Evolutionary conservation across 1,140 invertebrate species (phyloP).

Genomic region (Limonius californicus): DNA sequence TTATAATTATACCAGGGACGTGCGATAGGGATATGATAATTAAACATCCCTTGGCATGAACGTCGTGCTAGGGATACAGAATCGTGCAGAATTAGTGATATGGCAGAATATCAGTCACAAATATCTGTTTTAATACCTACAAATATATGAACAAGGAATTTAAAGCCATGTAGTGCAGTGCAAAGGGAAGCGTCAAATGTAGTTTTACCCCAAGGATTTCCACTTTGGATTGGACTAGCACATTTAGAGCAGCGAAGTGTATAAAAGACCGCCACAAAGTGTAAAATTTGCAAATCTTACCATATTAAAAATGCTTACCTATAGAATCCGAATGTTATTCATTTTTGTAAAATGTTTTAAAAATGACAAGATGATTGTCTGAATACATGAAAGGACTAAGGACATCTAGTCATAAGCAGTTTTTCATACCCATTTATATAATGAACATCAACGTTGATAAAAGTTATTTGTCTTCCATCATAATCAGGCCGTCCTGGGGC

Average conservation of each 20-base stretch:
- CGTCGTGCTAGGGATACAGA: not conserved
- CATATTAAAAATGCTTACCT: not conserved
- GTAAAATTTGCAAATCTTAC: not conserved
- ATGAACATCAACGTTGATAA: not conserved
- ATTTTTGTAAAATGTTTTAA: slow-evolving; percentile 2
- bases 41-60: not conserved
- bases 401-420: slow-evolving; percentile 21
- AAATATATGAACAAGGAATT: not conserved
- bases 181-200: too few relatives aligned
- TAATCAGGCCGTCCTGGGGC: not conserved
- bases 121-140: not conserved
- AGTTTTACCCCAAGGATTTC: too few relatives aligned
- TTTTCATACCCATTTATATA: not conserved
- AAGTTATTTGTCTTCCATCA: not conserved
- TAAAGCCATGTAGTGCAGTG: too few relatives aligned
- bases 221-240: too few relatives aligned
- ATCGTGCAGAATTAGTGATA: not conserved
- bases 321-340: not conserved
- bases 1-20: not conserved
- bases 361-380: slow-evolving; percentile 21
- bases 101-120: slow-evolving; percentile 4
- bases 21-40: not conserved
- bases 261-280: not conserved
- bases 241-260: not conserved
- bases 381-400: slow-evolving; percentile 17